Conservation (phyloP, 2,113 vertebrate species). For the Brevimyrus niger region DNA sequence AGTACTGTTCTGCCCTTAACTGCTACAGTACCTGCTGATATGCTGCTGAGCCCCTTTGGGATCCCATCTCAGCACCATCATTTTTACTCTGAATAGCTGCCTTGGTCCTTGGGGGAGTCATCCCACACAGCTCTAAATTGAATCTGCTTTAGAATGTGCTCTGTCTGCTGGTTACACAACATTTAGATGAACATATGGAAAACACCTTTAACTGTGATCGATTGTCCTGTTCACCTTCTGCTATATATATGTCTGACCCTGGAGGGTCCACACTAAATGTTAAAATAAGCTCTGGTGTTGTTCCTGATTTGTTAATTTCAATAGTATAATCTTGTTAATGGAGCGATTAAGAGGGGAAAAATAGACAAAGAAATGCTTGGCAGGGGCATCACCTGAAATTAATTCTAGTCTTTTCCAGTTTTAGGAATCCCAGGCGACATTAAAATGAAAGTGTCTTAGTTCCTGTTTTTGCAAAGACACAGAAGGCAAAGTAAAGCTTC, state of each 20-base stretch:
- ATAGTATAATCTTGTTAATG: slow-evolving; percentile 1
- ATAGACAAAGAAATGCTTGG: no score
- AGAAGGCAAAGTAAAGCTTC: not conserved
- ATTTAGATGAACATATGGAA: not conserved
- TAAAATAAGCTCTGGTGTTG: not conserved
- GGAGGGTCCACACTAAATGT: not conserved
- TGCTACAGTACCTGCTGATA: not conserved
- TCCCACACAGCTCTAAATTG: not conserved
- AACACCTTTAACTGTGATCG: not conserved
- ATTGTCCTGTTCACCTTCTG: not conserved
- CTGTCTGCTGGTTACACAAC: not conserved
- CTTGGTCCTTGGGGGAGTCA: not conserved
- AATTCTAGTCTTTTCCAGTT: not conserved
- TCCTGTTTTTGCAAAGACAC: slow-evolving; percentile 1
- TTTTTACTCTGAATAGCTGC: not conserved
- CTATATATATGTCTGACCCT: not conserved
- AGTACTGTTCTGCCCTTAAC: not conserved
- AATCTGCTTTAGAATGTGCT: not conserved
- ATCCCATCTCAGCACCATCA: not conserved
- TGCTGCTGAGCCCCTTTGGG: not conserved
- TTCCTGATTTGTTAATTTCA: not conserved
- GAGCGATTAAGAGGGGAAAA: not conserved
- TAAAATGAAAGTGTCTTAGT: not conserved
- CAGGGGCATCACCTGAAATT: no score
- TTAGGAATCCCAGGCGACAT: slow-evolving; percentile 7